Conservation (phyloP, 2,113 vertebrate species). For the Cyphotilapia sp. region DNA sequence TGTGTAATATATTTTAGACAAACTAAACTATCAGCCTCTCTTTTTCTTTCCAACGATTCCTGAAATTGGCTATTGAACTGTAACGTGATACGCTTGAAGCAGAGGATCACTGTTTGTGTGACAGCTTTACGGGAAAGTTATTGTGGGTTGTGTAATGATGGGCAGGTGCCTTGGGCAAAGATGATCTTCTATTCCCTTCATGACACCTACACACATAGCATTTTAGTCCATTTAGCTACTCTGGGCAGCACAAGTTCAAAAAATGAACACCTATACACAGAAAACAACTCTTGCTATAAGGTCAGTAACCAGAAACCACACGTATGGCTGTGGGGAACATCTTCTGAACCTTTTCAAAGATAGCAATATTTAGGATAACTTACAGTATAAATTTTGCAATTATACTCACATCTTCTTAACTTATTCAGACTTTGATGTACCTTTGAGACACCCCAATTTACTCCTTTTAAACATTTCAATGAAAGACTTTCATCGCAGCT, state of each 20-base stretch:
- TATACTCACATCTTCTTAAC: background rate
- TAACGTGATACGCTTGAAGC: slow-evolving; percentile 43
- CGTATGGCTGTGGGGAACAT: background rate
- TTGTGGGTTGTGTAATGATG: slow-evolving; percentile 42
- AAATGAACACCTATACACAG: background rate
- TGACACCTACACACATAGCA: slow-evolving; percentile 42
- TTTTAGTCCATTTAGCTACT: background rate
- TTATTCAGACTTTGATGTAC: background rate
- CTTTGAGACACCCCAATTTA: slow-evolving; percentile 7
- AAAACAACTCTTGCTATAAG: background rate
- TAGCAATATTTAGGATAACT: background rate
- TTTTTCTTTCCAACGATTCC: slow-evolving; percentile 3
- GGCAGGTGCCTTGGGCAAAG: slow-evolving; percentile 43
- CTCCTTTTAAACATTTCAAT: slow-evolving; percentile 30
- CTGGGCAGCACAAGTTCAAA: background rate
- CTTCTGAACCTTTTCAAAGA: background rate
- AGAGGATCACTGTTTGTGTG: slow-evolving; percentile 20
- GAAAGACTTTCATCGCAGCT: slow-evolving; percentile 3
- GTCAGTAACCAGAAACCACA: background rate
- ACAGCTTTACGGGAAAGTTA: slow-evolving; percentile 28
- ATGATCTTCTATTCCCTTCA: slow-evolving; percentile 27
- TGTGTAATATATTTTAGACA: background rate
- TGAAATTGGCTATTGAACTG: slow-evolving; percentile 19
- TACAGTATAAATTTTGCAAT: slow-evolving; percentile 8
- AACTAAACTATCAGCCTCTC: background rate